phyloP scores from a whole-genome alignment of 2,113 vertebrate genomes.

The human (Homo sapiens) region DNA sequence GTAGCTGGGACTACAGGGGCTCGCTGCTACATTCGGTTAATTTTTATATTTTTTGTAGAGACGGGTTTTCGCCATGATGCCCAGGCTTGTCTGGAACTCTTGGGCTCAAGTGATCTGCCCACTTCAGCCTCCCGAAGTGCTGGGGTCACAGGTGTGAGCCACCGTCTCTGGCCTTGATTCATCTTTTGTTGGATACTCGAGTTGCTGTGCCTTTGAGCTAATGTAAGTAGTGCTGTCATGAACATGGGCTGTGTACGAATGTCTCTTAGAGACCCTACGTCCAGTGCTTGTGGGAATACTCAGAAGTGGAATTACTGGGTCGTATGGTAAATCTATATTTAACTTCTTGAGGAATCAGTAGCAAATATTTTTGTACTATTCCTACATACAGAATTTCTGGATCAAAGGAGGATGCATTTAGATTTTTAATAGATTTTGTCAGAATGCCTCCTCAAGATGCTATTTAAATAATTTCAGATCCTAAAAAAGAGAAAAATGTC shows the following conservation, averaged over 20 bases:
- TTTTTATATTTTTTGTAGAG: neutral
- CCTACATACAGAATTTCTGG: neutral
- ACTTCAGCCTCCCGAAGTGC: neutral
- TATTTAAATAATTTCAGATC: neutral
- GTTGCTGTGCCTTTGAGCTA: too few species aligned
- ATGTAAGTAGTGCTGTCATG: too few species aligned
- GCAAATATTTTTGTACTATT: neutral
- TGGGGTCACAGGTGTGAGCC: neutral
- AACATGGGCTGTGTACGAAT: too few species aligned
- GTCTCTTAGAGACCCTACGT: neutral
- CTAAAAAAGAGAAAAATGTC: neutral
- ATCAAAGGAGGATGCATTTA: neutral
- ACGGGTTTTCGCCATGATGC: neutral
- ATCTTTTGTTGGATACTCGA: too few species aligned
- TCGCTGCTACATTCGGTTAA: neutral
- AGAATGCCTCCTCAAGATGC: neutral
- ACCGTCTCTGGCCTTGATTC: neutral
- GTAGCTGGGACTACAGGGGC: neutral
- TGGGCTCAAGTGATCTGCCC: neutral
- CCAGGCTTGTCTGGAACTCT: neutral
- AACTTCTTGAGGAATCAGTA: neutral
- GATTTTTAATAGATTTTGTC: neutral
- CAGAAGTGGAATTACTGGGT: neutral
- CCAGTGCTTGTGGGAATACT: neutral
- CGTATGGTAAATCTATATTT: neutral